Evolutionary conservation across 2,797 vertebrate genomes (phyloP).

Genomic region (Anableps anableps): DNA sequence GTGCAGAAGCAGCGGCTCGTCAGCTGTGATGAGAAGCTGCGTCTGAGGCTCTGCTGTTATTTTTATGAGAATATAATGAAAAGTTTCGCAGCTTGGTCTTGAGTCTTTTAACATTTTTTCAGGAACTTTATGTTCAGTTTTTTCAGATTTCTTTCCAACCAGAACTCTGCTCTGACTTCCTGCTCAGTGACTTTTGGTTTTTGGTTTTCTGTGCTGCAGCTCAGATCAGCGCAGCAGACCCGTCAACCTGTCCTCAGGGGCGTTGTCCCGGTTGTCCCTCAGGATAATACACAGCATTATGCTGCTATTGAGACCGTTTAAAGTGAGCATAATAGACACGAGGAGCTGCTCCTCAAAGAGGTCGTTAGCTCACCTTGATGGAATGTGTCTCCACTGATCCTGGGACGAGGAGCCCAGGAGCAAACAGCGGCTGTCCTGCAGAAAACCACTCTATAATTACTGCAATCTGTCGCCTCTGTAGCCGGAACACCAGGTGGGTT

Average conservation of each 20-base stretch:
- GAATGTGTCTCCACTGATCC: slow-evolving; percentile 52
- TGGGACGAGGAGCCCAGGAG: not conserved
- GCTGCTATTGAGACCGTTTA: slow-evolving; percentile 29
- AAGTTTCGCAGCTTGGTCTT: no score
- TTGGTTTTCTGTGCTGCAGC: slow-evolving; percentile 22
- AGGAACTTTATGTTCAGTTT: no score
- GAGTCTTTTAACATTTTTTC: no score
- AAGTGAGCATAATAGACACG: slow-evolving; percentile 40
- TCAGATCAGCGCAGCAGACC: slow-evolving; percentile 36
- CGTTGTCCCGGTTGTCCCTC: slow-evolving; percentile 41
- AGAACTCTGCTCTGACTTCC: not conserved
- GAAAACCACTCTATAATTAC: no score
- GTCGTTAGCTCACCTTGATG: slow-evolving; percentile 67
- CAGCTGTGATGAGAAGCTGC: no score
- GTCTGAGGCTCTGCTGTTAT: no score
- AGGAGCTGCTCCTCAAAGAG: not conserved
- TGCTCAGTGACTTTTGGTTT: slow-evolving; percentile 13
- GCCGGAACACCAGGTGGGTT: no score
- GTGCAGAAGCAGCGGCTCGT: no score
- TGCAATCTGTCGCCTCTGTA: no score
- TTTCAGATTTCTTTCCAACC: no score
- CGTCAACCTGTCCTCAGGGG: slow-evolving; percentile 52
- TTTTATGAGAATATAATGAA: no score
- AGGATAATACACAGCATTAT: slow-evolving; percentile 48
- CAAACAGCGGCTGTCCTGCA: no score